Evolutionary conservation across 2,113 vertebrate species (phyloP).

Genomic region (Psilopsiagon aymara): DNA sequence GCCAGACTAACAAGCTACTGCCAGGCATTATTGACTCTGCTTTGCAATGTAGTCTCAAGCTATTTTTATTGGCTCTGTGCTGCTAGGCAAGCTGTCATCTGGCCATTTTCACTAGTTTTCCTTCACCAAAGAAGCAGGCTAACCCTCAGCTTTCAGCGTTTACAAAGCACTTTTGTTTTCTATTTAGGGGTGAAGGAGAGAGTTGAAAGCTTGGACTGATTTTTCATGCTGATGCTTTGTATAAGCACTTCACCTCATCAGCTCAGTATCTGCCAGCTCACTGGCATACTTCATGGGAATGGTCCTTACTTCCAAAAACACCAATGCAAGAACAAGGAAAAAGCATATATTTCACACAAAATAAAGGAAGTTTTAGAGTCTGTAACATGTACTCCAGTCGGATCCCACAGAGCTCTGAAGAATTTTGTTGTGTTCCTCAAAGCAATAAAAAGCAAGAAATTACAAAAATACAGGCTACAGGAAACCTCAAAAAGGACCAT

Average conservation of each 20-base stretch:
- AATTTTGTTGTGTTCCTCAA: not conserved
- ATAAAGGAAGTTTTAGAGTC: not conserved
- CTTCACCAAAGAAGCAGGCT: not conserved
- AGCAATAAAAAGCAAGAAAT: not conserved
- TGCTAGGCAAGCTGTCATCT: not conserved
- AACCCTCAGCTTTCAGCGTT: not conserved
- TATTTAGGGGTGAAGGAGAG: not conserved
- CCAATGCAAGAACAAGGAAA: not conserved
- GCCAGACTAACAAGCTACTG: not conserved
- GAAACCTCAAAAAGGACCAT: not conserved
- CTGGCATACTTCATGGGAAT: not conserved
- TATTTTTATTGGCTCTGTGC: not conserved
- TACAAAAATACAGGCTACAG: not conserved
- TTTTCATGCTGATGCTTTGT: not conserved
- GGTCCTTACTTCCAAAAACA: not conserved
- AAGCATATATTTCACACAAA: not conserved
- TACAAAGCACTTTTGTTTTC: not conserved
- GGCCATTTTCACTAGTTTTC: not conserved
- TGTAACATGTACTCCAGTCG: not conserved
- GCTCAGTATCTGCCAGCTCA: not conserved
- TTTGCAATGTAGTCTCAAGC: not conserved
- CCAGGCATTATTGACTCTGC: not conserved
- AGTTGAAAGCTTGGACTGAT: not conserved
- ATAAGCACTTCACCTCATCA: not conserved
- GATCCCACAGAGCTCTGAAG: not conserved